Base-by-base conservation (phyloP, 1,140 invertebrate genomes). In the Sitodiplosis mosellana region DNA sequence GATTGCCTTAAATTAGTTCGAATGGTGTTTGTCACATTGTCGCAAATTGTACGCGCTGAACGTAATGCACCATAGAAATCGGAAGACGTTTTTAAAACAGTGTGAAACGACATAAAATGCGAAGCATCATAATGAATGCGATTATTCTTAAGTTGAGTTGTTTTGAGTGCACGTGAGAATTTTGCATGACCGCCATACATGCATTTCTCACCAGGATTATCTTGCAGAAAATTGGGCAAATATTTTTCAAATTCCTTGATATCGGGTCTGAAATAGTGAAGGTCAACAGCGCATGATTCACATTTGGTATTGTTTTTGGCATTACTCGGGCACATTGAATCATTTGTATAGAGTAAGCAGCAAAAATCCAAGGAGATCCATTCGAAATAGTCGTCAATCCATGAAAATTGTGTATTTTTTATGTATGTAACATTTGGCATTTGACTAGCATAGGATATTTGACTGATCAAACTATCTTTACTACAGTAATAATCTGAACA, bases 341-440 rank as follows among this genome's bases (percentile, higher is more conserved):
- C n/a, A n/a, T n/a, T n/a, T n/a, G n/a, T n/a, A n/a, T n/a, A n/a
- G n/a, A n/a, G n/a, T n/a, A n/a, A n/a, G n/a, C n/a, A n/a, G n/a
- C n/a, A n/a, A n/a, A 27, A 27, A 14, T 27, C 1, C 15, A 27
- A 46, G n/a, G n/a, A n/a, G n/a, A 0, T 65, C 95, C 95, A 99
- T 66, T 87, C 86, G 53, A 93, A 78, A 65, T 93, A 99, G 67
- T 97, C 93, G 62, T 99, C 95, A 40, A 99, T 59, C 95, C 95
- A 99, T 34, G 87, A 92, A n/a, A 80, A 80, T 1, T 89, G 76
- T 15, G 85, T 79, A 53, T 85, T 79, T 0, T 87, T 87, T 51
- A 99, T 83, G 53, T 84, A 92, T 0, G 89, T 83, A 48, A 78
- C 68, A 45, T 82, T 76, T 1, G 81, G 63, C 27, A 67, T 61